These are phyloP conservation scores for Caenorhabditis drosophilae DNA, from an alignment of 2,888 invertebrate genomes.

Conservation along the genomic window DNA sequence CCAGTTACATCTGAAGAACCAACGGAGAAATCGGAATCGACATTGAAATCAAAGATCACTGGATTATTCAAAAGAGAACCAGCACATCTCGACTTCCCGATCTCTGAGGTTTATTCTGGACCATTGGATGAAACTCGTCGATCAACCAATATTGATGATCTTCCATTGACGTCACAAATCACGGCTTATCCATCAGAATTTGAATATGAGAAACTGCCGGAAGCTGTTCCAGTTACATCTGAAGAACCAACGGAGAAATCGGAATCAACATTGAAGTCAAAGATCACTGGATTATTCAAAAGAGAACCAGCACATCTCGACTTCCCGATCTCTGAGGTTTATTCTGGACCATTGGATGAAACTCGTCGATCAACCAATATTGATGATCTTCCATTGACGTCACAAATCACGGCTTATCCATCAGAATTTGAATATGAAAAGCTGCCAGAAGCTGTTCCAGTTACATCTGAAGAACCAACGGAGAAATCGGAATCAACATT, in stretches of 20 bases:
- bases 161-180: background rate
- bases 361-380: background rate
- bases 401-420: background rate
- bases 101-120: background rate
- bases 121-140: background rate
- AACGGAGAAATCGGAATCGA: background rate
- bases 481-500: background rate
- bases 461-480: background rate
- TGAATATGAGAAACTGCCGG: background rate
- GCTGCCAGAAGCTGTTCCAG: background rate
- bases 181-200: background rate
- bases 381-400: background rate
- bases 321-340: background rate
- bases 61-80: background rate
- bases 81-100: background rate
- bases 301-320: background rate
- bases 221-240: constrained; percentile 14
- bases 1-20: background rate
- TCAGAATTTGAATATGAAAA: background rate
- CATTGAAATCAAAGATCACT: background rate
- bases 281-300: background rate
- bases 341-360: background rate
- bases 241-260: constrained; percentile 12
- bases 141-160: background rate
- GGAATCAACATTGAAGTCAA: background rate